Conservation (phyloP, 2,888 invertebrate species). For the Neria commutata region DNA sequence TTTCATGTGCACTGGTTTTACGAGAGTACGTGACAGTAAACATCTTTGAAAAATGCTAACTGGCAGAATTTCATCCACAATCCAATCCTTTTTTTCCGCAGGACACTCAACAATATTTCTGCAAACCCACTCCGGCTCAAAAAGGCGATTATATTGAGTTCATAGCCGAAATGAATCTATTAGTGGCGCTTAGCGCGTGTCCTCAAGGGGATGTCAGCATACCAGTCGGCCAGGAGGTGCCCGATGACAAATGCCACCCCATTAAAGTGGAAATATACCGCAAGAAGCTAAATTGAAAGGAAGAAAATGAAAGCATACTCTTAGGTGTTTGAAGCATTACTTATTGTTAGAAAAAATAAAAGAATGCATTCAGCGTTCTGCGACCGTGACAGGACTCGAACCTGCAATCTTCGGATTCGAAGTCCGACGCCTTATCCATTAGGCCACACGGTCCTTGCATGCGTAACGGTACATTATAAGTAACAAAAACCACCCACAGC, state of each 20-base stretch:
- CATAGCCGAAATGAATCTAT: constrained; percentile 64
- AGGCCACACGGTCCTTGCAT: not conserved
- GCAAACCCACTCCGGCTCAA: constrained; percentile 63
- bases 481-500: too few relatives aligned
- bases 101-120: constrained; percentile 64
- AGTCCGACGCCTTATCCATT: constrained; percentile 5
- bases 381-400: constrained; percentile 6
- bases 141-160: constrained; percentile 64
- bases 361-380: not conserved
- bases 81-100: constrained; percentile 27
- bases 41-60: not conserved
- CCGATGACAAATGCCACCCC: constrained; percentile 60
- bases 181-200: constrained; percentile 62
- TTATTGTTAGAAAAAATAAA: not conserved
- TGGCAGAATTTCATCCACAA: not conserved
- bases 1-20: constrained; percentile 64
- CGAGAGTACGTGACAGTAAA: constrained; percentile 41
- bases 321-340: too few relatives aligned
- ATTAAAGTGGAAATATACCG: constrained; percentile 61
- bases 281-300: constrained; percentile 34
- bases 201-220: constrained; percentile 64
- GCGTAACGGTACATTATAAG: too few relatives aligned
- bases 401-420: constrained; percentile 6
- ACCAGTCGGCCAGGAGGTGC: constrained; percentile 59
- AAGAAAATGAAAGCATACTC: too few relatives aligned